These are phyloP conservation scores for Gymnobelideus leadbeateri DNA, from an alignment of 2,113 vertebrate species.

Conservation along the genomic window DNA sequence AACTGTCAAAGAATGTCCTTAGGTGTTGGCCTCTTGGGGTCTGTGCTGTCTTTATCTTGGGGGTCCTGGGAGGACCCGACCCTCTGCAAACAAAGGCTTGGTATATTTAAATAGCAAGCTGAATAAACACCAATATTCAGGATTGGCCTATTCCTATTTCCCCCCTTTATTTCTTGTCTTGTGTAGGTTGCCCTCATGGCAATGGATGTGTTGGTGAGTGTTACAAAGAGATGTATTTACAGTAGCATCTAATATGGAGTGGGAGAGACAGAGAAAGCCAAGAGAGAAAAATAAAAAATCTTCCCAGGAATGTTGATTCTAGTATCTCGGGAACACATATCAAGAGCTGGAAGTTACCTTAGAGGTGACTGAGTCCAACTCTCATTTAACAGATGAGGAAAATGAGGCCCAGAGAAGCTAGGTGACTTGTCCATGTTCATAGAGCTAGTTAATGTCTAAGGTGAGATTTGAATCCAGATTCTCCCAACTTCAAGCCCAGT, in stretches of 20 bases:
- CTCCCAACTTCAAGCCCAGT: too few relatives aligned
- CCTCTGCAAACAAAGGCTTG: conserved; percentile 16
- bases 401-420: not conserved
- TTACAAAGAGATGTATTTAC: not conserved
- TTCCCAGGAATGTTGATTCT: not conserved
- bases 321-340: not conserved
- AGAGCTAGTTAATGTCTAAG: not conserved
- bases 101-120: not conserved
- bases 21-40: not conserved
- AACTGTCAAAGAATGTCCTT: conserved; percentile 55
- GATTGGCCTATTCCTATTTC: not conserved
- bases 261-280: not conserved
- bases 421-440: not conserved
- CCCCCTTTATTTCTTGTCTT: not conserved
- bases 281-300: not conserved
- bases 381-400: not conserved
- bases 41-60: conserved; percentile 48
- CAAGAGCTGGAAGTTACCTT: not conserved
- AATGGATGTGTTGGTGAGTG: not conserved
- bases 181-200: not conserved
- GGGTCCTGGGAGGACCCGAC: not conserved
- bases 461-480: too few relatives aligned
- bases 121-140: not conserved
- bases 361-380: not conserved
- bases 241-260: accelerated